Evolutionary conservation across 2,888 invertebrate species (phyloP), one percentile per base, ranked within the genome.

Genomic region (Coelinius sp.): DNA sequence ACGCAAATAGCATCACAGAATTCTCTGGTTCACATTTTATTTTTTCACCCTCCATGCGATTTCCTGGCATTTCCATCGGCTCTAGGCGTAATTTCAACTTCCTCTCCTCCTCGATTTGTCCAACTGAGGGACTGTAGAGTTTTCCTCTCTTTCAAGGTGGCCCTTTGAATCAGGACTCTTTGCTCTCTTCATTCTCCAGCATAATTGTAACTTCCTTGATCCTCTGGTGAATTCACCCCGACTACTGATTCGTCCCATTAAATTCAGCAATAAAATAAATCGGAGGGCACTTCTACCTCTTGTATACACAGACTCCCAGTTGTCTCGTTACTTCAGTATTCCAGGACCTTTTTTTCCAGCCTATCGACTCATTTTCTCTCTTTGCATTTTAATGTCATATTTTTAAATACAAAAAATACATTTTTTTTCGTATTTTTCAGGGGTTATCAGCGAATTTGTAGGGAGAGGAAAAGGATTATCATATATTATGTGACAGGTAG

Each of bases 161-260:
- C 44, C 27, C 64, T 65, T 70, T 52, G 64, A 52, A 64, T 70
- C 64, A 41, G 63, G n/a, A 59, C 59, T 31, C 31, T 56, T 56
- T 59, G 59, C 59, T 35, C 31, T 35, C 59, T n/a, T 31, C 56
- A 31, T 68, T 62, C 49, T 44, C 38, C 25, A 14, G 46, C 41
- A 75, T 77, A 78, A 78, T 78, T 78, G 75, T 73, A 75, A 75
- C 68, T 75, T 78, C 70, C 71, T 73, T 75, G 76, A 75, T 78
- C 76, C 74, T 69, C 71, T 73, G 64, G 68, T 76, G 72, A 49
- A 38, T 41, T 70, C 72, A 70, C 68, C 73, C 63, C 68, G 52
- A 41, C 64, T 74, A 46, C 68, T 53, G 49, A 41, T 66, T 70
- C 66, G 70, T 68, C 62, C 75, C 73, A 78, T 78, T 78, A 75